phyloP scores from a whole-genome alignment of 2,888 invertebrate species.

The Sisyra nigra region DNA sequence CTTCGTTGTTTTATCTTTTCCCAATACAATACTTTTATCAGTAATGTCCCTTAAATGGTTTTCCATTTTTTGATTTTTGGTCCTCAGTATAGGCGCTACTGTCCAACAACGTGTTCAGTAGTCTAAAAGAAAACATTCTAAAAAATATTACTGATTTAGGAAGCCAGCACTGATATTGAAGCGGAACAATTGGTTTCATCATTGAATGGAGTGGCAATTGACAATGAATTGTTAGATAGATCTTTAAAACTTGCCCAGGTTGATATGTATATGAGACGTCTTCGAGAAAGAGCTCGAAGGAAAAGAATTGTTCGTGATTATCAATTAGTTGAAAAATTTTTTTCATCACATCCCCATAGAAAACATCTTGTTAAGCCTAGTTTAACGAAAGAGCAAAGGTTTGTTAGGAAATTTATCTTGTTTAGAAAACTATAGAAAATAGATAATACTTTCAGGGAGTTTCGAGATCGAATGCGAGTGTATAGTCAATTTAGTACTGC shows the following conservation, averaged over 20 bases:
- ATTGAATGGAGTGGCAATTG: slow-evolving; percentile 59
- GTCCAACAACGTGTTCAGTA: too few relatives aligned
- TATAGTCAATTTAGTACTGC: slow-evolving; percentile 81
- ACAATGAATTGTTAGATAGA: slow-evolving; percentile 81
- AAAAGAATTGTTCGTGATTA: slow-evolving; percentile 84
- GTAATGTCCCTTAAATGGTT: too few relatives aligned
- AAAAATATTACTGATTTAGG: slow-evolving; percentile 34
- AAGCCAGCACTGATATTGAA: slow-evolving; percentile 68
- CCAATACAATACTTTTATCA: too few relatives aligned
- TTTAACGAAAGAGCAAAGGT: slow-evolving; percentile 68
- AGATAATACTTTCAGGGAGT: too few relatives aligned
- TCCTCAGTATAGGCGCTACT: too few relatives aligned
- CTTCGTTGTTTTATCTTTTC: too few relatives aligned
- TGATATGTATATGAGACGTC: slow-evolving; percentile 73
- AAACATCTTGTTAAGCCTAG: slow-evolving; percentile 25
- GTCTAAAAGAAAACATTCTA: too few relatives aligned
- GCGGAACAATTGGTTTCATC: slow-evolving; percentile 83
- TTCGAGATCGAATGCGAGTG: slow-evolving; percentile 69
- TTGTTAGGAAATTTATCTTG: not conserved
- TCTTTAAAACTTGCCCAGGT: slow-evolving; percentile 82
- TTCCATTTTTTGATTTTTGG: too few relatives aligned
- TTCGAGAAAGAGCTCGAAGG: slow-evolving; percentile 72
- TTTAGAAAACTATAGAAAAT: too few relatives aligned
- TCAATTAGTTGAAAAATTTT: slow-evolving; percentile 77
- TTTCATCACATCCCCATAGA: slow-evolving; percentile 34